Conservation (phyloP, 2,113 vertebrate species). For the Onychorhynchus coronatus region DNA sequence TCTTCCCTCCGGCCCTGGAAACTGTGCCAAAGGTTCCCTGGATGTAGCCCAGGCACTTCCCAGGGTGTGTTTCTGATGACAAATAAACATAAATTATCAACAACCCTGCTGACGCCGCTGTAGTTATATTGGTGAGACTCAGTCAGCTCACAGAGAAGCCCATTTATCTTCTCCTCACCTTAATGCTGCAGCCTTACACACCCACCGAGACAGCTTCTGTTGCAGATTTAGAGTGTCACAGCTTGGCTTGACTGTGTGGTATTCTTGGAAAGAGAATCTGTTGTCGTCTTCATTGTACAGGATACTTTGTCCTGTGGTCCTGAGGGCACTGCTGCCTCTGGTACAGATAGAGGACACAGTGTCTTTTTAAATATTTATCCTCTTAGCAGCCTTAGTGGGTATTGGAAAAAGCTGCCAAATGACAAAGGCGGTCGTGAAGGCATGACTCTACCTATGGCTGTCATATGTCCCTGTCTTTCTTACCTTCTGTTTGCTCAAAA, state of each 20-base stretch:
- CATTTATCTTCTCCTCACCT: background rate
- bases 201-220: background rate
- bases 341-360: background rate
- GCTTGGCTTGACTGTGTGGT: background rate
- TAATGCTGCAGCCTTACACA: background rate
- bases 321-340: background rate
- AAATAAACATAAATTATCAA: slow-evolving; percentile 3
- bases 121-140: background rate
- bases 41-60: background rate
- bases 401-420: background rate
- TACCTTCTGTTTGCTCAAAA: background rate
- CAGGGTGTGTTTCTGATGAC: background rate
- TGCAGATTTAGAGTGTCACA: background rate
- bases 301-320: background rate
- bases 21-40: background rate
- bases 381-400: background rate
- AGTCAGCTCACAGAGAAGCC: background rate
- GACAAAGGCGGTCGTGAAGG: background rate
- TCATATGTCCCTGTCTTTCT: background rate
- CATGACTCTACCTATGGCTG: background rate
- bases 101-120: background rate
- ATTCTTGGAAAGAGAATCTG: background rate
- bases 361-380: background rate
- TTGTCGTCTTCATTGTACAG: background rate
- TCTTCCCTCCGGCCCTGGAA: background rate